phyloP scores from a whole-genome alignment of 2,113 vertebrate species.

The Laterallus jamaicensis region DNA sequence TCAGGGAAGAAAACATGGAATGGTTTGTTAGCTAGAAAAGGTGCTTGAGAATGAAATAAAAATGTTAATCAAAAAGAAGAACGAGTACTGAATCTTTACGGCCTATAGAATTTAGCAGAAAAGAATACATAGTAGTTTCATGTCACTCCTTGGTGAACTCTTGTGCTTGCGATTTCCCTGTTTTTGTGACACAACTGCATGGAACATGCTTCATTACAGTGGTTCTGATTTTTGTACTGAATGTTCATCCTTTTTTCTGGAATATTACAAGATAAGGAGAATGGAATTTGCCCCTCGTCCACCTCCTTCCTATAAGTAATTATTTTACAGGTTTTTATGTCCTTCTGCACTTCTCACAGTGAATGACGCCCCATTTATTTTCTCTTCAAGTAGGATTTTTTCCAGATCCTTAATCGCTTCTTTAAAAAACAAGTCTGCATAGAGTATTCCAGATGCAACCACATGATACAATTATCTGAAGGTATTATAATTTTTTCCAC shows the following conservation, averaged over 20 bases:
- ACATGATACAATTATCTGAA: constrained; percentile 1
- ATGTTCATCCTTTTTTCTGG: neutral
- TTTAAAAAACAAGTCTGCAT: neutral
- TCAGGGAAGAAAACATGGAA: neutral
- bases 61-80: neutral
- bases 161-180: neutral
- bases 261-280: neutral
- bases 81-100: neutral
- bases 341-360: neutral
- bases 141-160: neutral
- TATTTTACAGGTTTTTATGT: neutral
- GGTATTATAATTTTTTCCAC: constrained; percentile 26
- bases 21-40: neutral
- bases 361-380: neutral
- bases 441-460: neutral
- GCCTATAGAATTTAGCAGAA: neutral
- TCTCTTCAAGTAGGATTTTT: neutral
- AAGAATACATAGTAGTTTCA: neutral
- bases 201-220: neutral
- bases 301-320: neutral
- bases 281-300: neutral
- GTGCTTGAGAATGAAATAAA: neutral
- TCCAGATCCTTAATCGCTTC: neutral
- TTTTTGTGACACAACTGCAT: neutral
- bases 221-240: neutral